phyloP scores from a whole-genome alignment of 2,888 invertebrate genomes.

The Entomobrya multifasciata region DNA sequence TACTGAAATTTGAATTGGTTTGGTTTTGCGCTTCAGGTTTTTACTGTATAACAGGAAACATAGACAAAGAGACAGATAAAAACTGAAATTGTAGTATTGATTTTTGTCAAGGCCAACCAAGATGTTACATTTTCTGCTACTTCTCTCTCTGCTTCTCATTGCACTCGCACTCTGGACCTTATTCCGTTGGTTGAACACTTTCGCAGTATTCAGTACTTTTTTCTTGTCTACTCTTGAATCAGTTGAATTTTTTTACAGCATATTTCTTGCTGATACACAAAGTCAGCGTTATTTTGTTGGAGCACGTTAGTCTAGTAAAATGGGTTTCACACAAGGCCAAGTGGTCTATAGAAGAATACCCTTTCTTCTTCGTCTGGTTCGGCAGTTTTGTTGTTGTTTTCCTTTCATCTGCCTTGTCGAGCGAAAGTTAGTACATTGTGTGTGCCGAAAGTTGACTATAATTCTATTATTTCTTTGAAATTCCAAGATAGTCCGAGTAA shows the following conservation, averaged over 20 bases:
- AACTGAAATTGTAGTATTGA: slow-evolving; percentile 47
- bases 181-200: slow-evolving; percentile 7
- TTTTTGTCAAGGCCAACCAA: slow-evolving; percentile 53
- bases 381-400: not conserved
- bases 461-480: not conserved
- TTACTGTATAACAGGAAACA: slow-evolving; percentile 25
- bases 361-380: slow-evolving; percentile 12
- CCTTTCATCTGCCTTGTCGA: not conserved
- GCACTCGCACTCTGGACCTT: slow-evolving; percentile 8
- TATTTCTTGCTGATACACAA: not conserved
- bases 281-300: not conserved
- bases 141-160: not conserved
- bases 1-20: not conserved
- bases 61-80: slow-evolving; percentile 32
- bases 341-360: slow-evolving; percentile 41
- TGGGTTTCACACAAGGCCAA: slow-evolving; percentile 41
- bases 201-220: slow-evolving; percentile 7
- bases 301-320: slow-evolving; percentile 29
- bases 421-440: not conserved
- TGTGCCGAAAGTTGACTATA: not conserved
- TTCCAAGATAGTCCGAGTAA: not conserved
- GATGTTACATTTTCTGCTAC: slow-evolving; percentile 42
- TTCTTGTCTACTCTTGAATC: slow-evolving; percentile 5
- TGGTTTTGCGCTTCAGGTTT: not conserved
- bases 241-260: no score